A percentile compares a stretch with the other conserved stretches of the same genome.
phyloP scores from a whole-genome alignment of 2,888 invertebrate species.

The Caenorhabditis angaria region DNA sequence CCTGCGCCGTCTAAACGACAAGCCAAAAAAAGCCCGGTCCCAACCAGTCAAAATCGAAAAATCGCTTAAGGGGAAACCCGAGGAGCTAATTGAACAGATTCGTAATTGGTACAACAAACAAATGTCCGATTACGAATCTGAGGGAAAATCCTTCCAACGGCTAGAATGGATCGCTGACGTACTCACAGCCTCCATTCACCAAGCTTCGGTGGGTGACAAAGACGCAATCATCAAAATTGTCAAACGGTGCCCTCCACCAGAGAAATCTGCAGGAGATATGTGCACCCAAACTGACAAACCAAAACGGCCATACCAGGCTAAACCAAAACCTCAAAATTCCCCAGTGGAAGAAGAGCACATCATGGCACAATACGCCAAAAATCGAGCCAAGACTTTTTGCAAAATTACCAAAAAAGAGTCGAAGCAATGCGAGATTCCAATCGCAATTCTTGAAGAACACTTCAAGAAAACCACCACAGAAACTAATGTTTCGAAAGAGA shows the following conservation, averaged over 20 bases:
- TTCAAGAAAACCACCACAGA: slow-evolving; percentile 9
- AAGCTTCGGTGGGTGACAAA: slow-evolving; percentile 15
- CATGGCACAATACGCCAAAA: too few relatives aligned
- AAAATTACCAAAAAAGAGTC: too few relatives aligned
- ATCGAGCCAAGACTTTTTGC: too few relatives aligned
- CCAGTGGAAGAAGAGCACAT: too few relatives aligned
- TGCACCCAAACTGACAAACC: slow-evolving; percentile 12
- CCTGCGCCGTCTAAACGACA: too few relatives aligned
- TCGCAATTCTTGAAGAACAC: slow-evolving; percentile 8
- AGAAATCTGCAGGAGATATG: slow-evolving; percentile 11
- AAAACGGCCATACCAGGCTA: not conserved
- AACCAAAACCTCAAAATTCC: not conserved
- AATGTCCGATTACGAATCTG: not conserved
- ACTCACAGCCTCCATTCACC: slow-evolving; percentile 11
- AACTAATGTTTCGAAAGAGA: slow-evolving; percentile 14
- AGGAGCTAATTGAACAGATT: slow-evolving; percentile 4
- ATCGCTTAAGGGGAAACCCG: not conserved
- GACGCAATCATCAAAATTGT: not conserved
- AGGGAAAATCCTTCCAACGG: slow-evolving; percentile 6
- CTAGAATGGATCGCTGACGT: slow-evolving; percentile 5
- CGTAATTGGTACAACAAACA: slow-evolving; percentile 9
- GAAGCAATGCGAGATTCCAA: slow-evolving; percentile 8
- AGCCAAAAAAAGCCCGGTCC: too few relatives aligned
- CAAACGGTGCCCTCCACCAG: slow-evolving; percentile 9
- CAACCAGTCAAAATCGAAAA: too few relatives aligned